Evolutionary conservation across 2,888 invertebrate species (phyloP).

Genomic region (Andrena haemorrhoa): DNA sequence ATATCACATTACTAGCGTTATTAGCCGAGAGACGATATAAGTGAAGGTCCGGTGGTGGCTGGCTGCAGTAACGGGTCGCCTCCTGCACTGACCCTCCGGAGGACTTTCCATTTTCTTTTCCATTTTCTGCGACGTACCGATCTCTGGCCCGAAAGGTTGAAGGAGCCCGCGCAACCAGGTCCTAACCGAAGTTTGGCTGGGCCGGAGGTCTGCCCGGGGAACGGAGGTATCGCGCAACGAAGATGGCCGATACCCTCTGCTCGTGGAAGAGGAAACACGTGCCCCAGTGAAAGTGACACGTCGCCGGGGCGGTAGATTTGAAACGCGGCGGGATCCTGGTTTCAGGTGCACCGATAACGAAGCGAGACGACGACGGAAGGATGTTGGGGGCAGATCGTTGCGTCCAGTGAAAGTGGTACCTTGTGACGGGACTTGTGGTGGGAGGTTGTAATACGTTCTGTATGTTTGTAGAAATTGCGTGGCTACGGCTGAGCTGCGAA

Average conservation of each 20-base stretch:
- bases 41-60: constrained; percentile 83
- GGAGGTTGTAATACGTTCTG: not conserved
- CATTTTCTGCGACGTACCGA: not conserved
- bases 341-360: too few species aligned
- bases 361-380: too few species aligned
- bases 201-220: not conserved
- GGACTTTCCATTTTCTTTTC: constrained; percentile 56
- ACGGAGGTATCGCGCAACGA: constrained; percentile 26
- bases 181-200: not conserved
- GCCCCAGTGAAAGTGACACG: constrained; percentile 43
- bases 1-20: constrained; percentile 85
- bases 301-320: constrained; percentile 28
- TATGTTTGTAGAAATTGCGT: not conserved
- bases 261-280: constrained; percentile 47
- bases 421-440: constrained; percentile 10
- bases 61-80: constrained; percentile 84
- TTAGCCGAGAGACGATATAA: constrained; percentile 84
- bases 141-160: not conserved
- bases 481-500: not conserved
- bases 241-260: constrained; percentile 37
- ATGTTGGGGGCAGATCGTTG: too few species aligned
- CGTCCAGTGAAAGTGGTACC: constrained; percentile 46
- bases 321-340: not conserved
- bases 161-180: not conserved
- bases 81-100: constrained; percentile 83